These are phyloP conservation scores for Prunella fulvescens DNA, from an alignment of 2,113 vertebrate genomes.

Conservation along the genomic window DNA sequence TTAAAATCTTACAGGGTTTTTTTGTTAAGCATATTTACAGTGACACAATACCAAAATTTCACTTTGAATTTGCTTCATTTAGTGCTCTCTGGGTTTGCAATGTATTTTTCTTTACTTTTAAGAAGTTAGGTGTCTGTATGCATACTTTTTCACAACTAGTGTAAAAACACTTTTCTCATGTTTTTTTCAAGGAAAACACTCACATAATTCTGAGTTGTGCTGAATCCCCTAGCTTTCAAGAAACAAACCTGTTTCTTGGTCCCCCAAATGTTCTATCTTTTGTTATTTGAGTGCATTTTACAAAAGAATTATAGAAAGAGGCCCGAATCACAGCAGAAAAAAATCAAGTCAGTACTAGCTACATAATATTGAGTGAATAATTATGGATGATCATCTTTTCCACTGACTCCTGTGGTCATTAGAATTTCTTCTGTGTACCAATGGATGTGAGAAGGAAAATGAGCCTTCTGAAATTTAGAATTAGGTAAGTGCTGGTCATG, in stretches of 20 bases:
- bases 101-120: not conserved
- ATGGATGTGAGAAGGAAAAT: not conserved
- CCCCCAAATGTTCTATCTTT: not conserved
- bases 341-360: not conserved
- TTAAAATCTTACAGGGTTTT: not conserved
- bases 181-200: not conserved
- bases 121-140: not conserved
- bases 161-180: not conserved
- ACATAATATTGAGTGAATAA: not conserved
- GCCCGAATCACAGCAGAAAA: not conserved
- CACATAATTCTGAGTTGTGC: not conserved
- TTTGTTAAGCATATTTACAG: not conserved
- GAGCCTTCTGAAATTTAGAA: not conserved
- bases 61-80: not conserved
- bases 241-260: not conserved
- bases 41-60: not conserved
- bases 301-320: not conserved
- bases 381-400: not conserved
- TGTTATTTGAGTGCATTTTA: not conserved
- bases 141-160: not conserved
- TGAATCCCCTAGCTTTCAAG: not conserved
- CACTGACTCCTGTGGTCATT: not conserved
- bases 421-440: not conserved
- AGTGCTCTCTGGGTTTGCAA: not conserved
- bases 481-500: not conserved